Percentiles rank a stretch among this genome's conserved stretches.
phyloP scores from a whole-genome alignment of 2,888 invertebrate species.

The Pinctada fucata region DNA sequence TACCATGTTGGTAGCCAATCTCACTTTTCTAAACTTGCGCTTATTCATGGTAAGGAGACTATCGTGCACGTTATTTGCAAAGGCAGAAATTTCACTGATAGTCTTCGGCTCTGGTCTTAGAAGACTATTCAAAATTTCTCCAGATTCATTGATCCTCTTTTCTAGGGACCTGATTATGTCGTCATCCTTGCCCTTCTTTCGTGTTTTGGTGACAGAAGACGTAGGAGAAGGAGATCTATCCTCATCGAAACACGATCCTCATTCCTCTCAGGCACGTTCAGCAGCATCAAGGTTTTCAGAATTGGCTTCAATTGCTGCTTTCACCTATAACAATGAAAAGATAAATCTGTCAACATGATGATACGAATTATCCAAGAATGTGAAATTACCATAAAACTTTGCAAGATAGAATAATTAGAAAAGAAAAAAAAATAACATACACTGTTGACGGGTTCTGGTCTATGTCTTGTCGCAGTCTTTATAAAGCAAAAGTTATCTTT shows the following conservation, averaged over 20 bases:
- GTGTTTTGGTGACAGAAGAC: slow-evolving; percentile 20
- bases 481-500: slow-evolving; percentile 32
- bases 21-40: slow-evolving; percentile 37
- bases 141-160: slow-evolving; percentile 32
- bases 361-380: too few species aligned
- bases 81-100: slow-evolving; percentile 30
- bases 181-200: slow-evolving; percentile 21
- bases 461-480: slow-evolving; percentile 28
- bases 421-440: slow-evolving; percentile 6
- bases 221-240: slow-evolving; percentile 4
- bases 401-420: too few species aligned
- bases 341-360: too few species aligned
- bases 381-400: too few species aligned
- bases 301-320: slow-evolving; percentile 28
- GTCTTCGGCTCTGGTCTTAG: slow-evolving; percentile 30
- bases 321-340: slow-evolving; percentile 27
- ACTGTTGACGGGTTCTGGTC: neutral
- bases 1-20: slow-evolving; percentile 36
- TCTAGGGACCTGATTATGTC: slow-evolving; percentile 29
- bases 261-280: slow-evolving; percentile 24
- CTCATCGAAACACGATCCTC: neutral
- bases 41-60: slow-evolving; percentile 40
- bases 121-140: slow-evolving; percentile 34
- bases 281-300: slow-evolving; percentile 26
- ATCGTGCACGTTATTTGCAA: slow-evolving; percentile 45